Conservation (phyloP, 1,140 invertebrate genomes). For the Steinernema feltiae region DNA sequence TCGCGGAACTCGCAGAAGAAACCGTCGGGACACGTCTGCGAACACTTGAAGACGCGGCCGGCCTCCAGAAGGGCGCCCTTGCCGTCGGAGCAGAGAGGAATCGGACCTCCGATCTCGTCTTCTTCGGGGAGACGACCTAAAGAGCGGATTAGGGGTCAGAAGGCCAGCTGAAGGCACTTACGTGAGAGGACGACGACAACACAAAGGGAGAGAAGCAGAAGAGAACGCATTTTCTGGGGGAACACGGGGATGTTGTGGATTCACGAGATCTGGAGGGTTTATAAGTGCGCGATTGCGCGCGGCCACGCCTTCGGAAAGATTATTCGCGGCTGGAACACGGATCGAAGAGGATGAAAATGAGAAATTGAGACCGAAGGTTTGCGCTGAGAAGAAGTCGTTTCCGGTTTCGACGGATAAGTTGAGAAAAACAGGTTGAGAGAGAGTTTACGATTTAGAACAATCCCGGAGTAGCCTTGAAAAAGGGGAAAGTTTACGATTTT, state of each 20-base stretch:
- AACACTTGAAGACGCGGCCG: slow-evolving; percentile 4
- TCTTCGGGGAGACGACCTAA: slow-evolving; percentile 1
- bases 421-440: not conserved
- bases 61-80: slow-evolving; percentile 16
- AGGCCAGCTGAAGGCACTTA: not conserved
- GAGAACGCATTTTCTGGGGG: not conserved
- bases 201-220: not conserved
- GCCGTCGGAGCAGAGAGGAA: slow-evolving; percentile 18
- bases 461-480: not conserved
- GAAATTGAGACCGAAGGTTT: not conserved
- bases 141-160: not conserved
- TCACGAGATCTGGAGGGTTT: slow-evolving; percentile 1
- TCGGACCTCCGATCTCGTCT: slow-evolving; percentile 11
- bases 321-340: not conserved
- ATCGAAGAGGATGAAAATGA: not conserved
- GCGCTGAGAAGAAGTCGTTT: not conserved
- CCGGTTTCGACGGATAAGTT: not conserved
- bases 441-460: not conserved
- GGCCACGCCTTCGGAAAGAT: not conserved
- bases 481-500: not conserved
- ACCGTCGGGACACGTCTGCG: slow-evolving; percentile 13
- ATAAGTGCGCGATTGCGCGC: not conserved
- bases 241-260: not conserved
- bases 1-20: slow-evolving; percentile 20
- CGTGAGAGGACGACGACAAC: not conserved